Base-by-base conservation (phyloP, 2,888 invertebrate species). In the Formica aserva region DNA sequence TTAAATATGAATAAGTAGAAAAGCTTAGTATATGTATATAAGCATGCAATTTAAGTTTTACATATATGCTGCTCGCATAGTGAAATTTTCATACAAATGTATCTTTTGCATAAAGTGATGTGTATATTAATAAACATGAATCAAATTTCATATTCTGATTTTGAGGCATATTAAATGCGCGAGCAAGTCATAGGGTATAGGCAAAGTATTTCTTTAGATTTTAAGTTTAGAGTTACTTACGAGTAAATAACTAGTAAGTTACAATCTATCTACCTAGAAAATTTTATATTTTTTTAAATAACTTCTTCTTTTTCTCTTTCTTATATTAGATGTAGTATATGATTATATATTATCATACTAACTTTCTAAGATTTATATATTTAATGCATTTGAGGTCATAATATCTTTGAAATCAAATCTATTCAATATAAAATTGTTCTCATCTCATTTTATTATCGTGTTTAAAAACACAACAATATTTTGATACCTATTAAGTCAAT, bases 131-230 rank as follows among this genome's bases (percentile, higher is more conserved):
- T 86, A 88, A 52, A 66, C 83, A 63, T 83, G 48, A 86, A 78
- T 82, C 82, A 65, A 85, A 88, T 88, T 88, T 91, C 84, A 90
- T 83, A 52, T 72, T 78, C 32, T 41, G 18, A 57, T 26, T 60
- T 45, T 38, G n/a, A 76, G 38, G 26, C 32, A 77, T 76, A 76
- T 62, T 26, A 41, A 52, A 38, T 8, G 15, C n/a, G 38, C 15
- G 41, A 77, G 81, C 38, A 29, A 77, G 32, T 76, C 35, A 65
- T 63, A 29, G n/a, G 41, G n/a, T 75, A 74, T 18, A 6, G 8
- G 6, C 29, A 9, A n/a, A 15, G 22, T 18, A 76, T 35, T 65
- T 63, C 22, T 75, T 75, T 32, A 52, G n/a, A 63, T 60, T 32
- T 63, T 35, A 48, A 62, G 13, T 63, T 76, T 35, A n/a, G 1